Percentiles rank a stretch among this genome's conserved stretches.
Conservation (phyloP, 2,888 invertebrate species). For the Phengaris alcon region DNA sequence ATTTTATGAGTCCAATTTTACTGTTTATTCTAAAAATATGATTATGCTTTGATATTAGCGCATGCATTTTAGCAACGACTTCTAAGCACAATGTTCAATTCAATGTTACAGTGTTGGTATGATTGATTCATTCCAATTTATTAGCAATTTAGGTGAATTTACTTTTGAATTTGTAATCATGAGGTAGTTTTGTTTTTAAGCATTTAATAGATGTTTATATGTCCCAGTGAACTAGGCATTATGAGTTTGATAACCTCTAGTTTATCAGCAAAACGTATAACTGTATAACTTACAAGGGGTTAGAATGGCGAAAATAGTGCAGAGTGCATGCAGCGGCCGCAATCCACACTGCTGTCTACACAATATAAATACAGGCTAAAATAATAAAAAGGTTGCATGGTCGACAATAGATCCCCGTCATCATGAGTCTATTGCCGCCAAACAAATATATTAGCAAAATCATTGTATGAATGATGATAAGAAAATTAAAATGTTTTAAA, state of each 20-base stretch:
- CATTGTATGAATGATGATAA: conserved; percentile 14
- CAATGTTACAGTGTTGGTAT: not conserved
- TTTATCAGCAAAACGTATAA: conserved; percentile 32
- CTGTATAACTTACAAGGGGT: conserved; percentile 42
- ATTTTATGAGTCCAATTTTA: not conserved
- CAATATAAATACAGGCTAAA: conserved; percentile 61
- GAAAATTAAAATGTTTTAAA: not conserved
- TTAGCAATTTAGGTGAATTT: not conserved
- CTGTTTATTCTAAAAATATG: not conserved
- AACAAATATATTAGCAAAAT: conserved; percentile 34
- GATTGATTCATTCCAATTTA: not conserved
- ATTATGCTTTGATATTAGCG: conserved; percentile 3
- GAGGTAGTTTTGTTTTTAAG: not conserved
- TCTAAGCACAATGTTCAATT: conserved; percentile 7
- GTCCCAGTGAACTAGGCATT: not conserved
- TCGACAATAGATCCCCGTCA: conserved; percentile 29
- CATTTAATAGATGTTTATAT: not conserved
- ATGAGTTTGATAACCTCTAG: not conserved
- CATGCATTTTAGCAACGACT: conserved; percentile 21
- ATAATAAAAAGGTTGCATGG: conserved; percentile 46
- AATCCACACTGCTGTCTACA: conserved; percentile 64
- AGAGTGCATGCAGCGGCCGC: conserved; percentile 67
- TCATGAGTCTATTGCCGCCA: conserved; percentile 33
- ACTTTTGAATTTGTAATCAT: not conserved
- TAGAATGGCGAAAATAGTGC: conserved; percentile 61